These are phyloP conservation scores for Girardia tigrina DNA, from an alignment of 2,888 invertebrate species.

Conservation along the genomic window DNA sequence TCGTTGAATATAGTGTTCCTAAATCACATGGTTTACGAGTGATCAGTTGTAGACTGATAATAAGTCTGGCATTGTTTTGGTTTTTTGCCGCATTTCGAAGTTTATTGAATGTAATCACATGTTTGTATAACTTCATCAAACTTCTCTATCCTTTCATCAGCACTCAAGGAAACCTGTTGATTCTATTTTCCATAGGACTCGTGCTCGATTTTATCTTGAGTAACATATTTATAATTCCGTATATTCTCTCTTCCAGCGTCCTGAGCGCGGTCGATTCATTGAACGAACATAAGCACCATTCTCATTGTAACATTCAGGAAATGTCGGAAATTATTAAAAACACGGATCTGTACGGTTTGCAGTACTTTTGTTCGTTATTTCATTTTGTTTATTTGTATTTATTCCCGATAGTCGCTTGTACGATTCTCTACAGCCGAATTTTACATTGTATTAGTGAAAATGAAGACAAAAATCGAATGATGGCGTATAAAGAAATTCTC, in stretches of 20 bases:
- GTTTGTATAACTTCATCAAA: background rate
- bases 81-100: background rate
- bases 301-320: background rate
- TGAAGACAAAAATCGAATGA: background rate
- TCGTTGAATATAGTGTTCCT: background rate
- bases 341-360: background rate
- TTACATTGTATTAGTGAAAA: background rate
- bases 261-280: background rate
- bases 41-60: background rate
- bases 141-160: background rate
- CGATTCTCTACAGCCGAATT: background rate
- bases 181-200: background rate
- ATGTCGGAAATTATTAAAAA: background rate
- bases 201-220: background rate
- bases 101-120: background rate
- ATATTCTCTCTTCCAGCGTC: background rate
- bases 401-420: background rate
- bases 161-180: background rate
- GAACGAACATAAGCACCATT: no score
- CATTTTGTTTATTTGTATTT: slow-evolving; percentile 18
- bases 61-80: slow-evolving; percentile 4
- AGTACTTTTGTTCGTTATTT: background rate
- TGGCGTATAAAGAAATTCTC: background rate
- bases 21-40: background rate
- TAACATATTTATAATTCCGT: background rate